Percentiles rank a stretch among this genome's conserved stretches.
Conservation (phyloP, 2,888 invertebrate genomes). For the Cheilosia soror region DNA sequence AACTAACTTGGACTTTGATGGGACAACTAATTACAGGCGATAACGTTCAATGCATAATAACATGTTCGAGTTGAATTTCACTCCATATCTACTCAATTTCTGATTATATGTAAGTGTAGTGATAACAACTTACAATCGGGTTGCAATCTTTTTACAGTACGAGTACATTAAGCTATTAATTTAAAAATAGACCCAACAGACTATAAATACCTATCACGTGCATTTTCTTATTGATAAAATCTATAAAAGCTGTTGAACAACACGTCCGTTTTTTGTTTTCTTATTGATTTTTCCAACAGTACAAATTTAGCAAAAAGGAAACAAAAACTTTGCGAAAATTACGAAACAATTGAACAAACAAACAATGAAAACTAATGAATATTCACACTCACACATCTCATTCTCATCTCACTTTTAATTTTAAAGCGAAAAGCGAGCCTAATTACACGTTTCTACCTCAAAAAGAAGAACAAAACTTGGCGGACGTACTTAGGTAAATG, state of each 20-base stretch:
- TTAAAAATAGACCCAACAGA: slow-evolving; percentile 10
- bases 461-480: too few relatives aligned
- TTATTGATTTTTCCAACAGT: slow-evolving; percentile 43
- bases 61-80: too few relatives aligned
- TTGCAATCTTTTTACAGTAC: background rate
- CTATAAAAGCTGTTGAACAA: too few relatives aligned
- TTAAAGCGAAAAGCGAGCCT: too few relatives aligned
- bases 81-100: too few relatives aligned
- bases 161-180: background rate
- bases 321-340: slow-evolving; percentile 3
- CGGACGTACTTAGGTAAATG: too few relatives aligned
- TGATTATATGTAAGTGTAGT: background rate
- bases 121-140: background rate
- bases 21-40: too few relatives aligned
- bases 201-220: slow-evolving; percentile 36
- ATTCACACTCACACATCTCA: background rate
- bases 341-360: slow-evolving; percentile 36
- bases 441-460: too few relatives aligned
- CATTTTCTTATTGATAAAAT: background rate
- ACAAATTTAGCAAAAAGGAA: background rate
- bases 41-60: background rate
- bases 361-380: slow-evolving; percentile 10
- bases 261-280: background rate
- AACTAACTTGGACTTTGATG: too few relatives aligned
- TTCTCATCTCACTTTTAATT: too few relatives aligned